Percentiles rank a stretch among this genome's conserved stretches.
phyloP scores from a whole-genome alignment of 2,113 vertebrate species.

The Melozone crissalis region DNA sequence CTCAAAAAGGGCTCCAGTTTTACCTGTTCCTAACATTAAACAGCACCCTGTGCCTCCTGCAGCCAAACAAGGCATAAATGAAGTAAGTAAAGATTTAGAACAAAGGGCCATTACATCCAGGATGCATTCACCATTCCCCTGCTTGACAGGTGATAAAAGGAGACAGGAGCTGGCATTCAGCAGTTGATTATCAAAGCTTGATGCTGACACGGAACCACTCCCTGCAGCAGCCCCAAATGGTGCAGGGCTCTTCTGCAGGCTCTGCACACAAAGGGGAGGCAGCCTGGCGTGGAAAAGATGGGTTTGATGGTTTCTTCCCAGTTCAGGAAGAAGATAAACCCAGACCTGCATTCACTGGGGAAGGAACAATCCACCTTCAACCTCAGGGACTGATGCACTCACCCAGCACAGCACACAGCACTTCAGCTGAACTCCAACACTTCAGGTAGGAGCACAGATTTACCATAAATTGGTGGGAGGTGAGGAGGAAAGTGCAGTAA shows the following conservation, averaged over 20 bases:
- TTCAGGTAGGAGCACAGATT: not conserved
- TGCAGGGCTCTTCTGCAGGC: not conserved
- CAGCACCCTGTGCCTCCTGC: not conserved
- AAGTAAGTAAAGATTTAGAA: not conserved
- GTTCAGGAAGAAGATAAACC: not conserved
- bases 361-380: not conserved
- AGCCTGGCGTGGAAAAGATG: fast-evolving
- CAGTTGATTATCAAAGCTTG: not conserved
- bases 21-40: not conserved
- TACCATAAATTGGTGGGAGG: not conserved
- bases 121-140: not conserved
- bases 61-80: not conserved
- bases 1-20: not conserved
- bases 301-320: not conserved
- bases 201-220: not conserved
- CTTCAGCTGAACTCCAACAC: not conserved
- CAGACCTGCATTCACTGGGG: not conserved
- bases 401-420: not conserved
- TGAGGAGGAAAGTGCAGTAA: not conserved
- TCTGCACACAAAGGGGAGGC: not conserved
- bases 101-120: not conserved
- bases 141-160: not conserved
- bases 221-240: not conserved
- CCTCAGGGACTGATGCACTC: not conserved
- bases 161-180: not conserved